Evolutionary conservation across 2,113 vertebrate species (phyloP).

Genomic region (Mugil cephalus): DNA sequence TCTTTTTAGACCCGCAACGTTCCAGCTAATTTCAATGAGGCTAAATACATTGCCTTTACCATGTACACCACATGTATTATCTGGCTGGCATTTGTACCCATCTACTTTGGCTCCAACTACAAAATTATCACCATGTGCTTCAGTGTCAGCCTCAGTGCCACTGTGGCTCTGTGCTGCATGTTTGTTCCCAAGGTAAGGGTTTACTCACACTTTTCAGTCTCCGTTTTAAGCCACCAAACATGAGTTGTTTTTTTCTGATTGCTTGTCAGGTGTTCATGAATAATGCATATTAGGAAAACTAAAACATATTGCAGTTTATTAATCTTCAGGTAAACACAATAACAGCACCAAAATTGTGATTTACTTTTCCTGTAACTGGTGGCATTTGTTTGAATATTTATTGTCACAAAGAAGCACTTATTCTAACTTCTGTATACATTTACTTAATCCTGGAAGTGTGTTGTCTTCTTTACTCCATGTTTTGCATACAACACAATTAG

Average conservation of each 20-base stretch:
- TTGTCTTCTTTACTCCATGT: background rate
- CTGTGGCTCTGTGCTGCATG: slow-evolving; percentile 97
- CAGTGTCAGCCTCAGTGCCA: slow-evolving; percentile 97
- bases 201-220: background rate
- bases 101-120: slow-evolving; percentile 99
- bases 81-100: slow-evolving; percentile 98
- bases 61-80: slow-evolving; percentile 99
- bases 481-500: background rate
- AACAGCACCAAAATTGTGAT: no score
- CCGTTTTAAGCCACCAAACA: background rate
- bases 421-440: background rate
- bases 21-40: slow-evolving; percentile 98
- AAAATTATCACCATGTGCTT: slow-evolving; percentile 99
- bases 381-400: background rate
- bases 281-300: background rate
- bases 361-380: background rate
- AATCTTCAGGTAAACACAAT: slow-evolving; percentile 3
- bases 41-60: slow-evolving; percentile 98
- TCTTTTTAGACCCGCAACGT: slow-evolving; percentile 91
- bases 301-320: background rate
- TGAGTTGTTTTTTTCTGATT: background rate
- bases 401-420: background rate
- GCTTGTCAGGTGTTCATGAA: background rate
- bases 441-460: background rate
- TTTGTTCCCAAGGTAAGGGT: slow-evolving; percentile 93